Percentiles rank a stretch among this genome's conserved stretches.
Evolutionary conservation across 2,888 invertebrate species (phyloP).

Genomic region (Nasonovia ribisnigri): DNA sequence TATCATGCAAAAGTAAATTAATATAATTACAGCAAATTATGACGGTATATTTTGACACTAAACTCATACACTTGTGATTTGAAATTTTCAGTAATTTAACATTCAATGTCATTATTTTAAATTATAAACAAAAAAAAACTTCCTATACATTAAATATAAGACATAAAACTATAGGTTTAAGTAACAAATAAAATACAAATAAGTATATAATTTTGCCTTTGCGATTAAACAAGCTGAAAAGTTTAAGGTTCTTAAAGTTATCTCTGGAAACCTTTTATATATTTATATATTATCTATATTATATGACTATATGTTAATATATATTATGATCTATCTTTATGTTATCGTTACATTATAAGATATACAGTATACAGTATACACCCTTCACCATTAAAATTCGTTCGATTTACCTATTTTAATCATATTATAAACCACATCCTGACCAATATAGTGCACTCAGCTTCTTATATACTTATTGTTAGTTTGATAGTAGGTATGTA

Average conservation of each 20-base stretch:
- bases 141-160: neutral
- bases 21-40: neutral
- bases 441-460: neutral
- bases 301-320: neutral
- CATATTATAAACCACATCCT: neutral
- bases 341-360: neutral
- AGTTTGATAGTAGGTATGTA: neutral
- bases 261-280: neutral
- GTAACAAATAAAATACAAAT: neutral
- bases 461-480: neutral
- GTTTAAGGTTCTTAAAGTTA: neutral
- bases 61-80: neutral
- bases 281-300: neutral
- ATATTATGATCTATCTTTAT: neutral
- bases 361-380: neutral
- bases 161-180: neutral
- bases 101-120: neutral
- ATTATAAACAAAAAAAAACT: neutral
- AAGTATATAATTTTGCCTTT: neutral
- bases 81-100: neutral
- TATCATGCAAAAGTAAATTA: neutral
- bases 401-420: slow-evolving; percentile 41
- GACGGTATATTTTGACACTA: too few relatives aligned
- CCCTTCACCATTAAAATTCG: neutral
- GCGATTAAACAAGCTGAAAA: neutral